A percentile compares a stretch with the other conserved stretches of the same genome.
Conservation (phyloP, 2,797 vertebrate genomes). For the Argyrosomus regius region DNA sequence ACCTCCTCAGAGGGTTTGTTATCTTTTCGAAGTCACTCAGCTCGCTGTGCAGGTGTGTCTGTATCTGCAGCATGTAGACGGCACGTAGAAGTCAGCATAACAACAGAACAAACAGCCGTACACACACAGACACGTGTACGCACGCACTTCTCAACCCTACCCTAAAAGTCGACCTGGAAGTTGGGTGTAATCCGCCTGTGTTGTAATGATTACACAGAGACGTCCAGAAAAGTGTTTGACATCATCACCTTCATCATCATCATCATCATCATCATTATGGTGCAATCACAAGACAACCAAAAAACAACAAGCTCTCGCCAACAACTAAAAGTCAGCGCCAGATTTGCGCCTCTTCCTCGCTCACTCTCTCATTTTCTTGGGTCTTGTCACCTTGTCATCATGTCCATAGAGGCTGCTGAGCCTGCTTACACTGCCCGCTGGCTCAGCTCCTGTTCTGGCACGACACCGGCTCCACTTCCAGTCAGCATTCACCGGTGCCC, state of each 20-base stretch:
- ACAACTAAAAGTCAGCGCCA: too few species aligned
- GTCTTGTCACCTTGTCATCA: too few species aligned
- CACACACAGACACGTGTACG: background rate
- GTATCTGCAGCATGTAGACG: background rate
- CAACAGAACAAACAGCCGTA: background rate
- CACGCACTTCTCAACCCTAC: background rate
- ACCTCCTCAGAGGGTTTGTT: slow-evolving; percentile 2
- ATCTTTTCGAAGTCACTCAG: slow-evolving; percentile 27
- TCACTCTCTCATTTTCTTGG: too few species aligned
- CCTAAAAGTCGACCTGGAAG: slow-evolving; percentile 10
- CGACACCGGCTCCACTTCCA: too few species aligned
- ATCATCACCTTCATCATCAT: slow-evolving; percentile 15
- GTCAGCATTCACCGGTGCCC: too few species aligned
- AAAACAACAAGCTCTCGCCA: background rate
- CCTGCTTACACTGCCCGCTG: too few species aligned
- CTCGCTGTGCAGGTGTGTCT: slow-evolving; percentile 30
- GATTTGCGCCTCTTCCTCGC: too few species aligned
- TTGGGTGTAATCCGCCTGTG: slow-evolving; percentile 34
- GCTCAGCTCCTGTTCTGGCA: too few species aligned
- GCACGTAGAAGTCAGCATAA: background rate
- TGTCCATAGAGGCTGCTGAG: too few species aligned
- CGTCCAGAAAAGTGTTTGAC: slow-evolving; percentile 8
- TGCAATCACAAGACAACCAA: slow-evolving; percentile 16
- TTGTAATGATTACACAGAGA: slow-evolving; percentile 26
- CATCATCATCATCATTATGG: background rate